These are phyloP conservation scores for Gryllus longicercus DNA, from an alignment of 2,888 invertebrate genomes.

Conservation along the genomic window DNA sequence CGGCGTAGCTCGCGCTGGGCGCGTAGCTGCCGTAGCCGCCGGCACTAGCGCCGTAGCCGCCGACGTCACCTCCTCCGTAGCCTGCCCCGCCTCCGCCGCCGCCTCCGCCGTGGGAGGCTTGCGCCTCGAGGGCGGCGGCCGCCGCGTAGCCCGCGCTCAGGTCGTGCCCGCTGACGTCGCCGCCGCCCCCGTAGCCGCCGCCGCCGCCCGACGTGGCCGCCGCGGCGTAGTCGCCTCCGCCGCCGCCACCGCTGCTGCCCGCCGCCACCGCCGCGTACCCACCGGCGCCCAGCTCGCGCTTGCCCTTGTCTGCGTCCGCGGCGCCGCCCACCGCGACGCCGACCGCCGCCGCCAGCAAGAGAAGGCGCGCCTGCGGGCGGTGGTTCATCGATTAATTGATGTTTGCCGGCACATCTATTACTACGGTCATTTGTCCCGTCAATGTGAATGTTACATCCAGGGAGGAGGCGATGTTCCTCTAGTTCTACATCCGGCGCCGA, in stretches of 20 bases:
- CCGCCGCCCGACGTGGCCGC: conserved; percentile 3
- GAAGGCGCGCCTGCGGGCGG: too few species aligned
- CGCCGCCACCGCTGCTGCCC: neutral
- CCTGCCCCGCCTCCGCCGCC: neutral
- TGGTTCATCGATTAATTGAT: too few species aligned
- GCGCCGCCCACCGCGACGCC: neutral
- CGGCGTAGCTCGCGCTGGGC: neutral
- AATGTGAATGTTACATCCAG: too few species aligned
- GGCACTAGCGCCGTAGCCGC: neutral
- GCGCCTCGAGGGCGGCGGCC: neutral
- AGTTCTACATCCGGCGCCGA: too few species aligned
- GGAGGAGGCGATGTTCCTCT: too few species aligned
- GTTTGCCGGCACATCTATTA: too few species aligned
- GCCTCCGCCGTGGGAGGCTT: neutral
- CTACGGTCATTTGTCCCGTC: too few species aligned
- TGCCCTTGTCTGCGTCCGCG: conserved; percentile 19
- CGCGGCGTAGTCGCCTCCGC: neutral
- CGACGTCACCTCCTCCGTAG: neutral
- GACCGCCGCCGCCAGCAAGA: too few species aligned
- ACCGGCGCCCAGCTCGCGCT: neutral
- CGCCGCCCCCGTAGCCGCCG: neutral
- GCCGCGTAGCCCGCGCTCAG: conserved; percentile 19
- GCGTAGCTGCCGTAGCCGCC: conserved; percentile 18
- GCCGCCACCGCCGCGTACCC: neutral
- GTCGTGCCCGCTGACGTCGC: neutral